Percentiles rank a stretch among this genome's conserved stretches.
Evolutionary conservation across 92 coral and sea anemone species (phyloP).

Genomic region (Phenganax subtilis): DNA sequence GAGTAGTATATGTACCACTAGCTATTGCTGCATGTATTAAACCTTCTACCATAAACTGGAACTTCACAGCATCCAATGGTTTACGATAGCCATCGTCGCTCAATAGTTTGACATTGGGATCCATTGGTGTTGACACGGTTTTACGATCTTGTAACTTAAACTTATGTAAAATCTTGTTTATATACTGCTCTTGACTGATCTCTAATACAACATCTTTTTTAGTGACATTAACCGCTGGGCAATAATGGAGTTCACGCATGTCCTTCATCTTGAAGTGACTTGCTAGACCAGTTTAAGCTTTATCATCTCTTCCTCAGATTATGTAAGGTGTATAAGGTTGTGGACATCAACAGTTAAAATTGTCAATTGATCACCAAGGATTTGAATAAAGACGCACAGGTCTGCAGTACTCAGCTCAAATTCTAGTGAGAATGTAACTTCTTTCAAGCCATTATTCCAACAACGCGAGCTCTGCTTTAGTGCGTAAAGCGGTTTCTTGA

Average conservation of each 20-base stretch:
- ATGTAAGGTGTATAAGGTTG: background rate
- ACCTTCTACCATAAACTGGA: slow-evolving; percentile 53
- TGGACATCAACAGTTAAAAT: slow-evolving; percentile 11
- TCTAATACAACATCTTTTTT: background rate
- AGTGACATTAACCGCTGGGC: background rate
- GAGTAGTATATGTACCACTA: slow-evolving; percentile 43
- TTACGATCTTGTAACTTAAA: slow-evolving; percentile 41
- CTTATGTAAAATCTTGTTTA: slow-evolving; percentile 29
- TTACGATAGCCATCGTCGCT: slow-evolving; percentile 50
- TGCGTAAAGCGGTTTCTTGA: background rate
- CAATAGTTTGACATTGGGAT: slow-evolving; percentile 43
- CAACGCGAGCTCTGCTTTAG: background rate
- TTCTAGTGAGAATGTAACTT: background rate
- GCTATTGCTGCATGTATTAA: slow-evolving; percentile 47
- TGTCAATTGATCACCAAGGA: background rate
- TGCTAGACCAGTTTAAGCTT: slow-evolving; percentile 5
- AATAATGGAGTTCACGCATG: slow-evolving; percentile 3
- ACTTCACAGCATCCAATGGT: slow-evolving; percentile 42
- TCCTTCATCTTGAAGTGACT: slow-evolving; percentile 18
- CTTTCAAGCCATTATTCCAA: background rate
- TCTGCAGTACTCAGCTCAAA: background rate
- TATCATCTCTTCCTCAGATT: slow-evolving; percentile 10
- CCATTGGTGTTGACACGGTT: slow-evolving; percentile 53
- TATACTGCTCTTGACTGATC: slow-evolving; percentile 13
- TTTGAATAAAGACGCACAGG: background rate